Evolutionary conservation across 2,888 invertebrate species (phyloP), one percentile per base, ranked within the genome.

Genomic region (Drosophila antonietae): DNA sequence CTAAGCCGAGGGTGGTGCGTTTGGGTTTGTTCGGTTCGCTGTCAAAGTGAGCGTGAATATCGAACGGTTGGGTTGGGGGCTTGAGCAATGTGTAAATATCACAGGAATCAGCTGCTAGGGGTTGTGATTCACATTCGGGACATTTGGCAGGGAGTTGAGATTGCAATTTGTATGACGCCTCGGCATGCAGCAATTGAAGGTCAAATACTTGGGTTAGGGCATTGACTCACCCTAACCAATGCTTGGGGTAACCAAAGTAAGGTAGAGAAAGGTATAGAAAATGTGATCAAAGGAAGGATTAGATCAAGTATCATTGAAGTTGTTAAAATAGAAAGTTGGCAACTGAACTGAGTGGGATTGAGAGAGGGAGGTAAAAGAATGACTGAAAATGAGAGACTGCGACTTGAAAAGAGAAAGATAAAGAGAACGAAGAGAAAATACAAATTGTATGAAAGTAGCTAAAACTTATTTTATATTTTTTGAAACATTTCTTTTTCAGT

Each of bases 41-140:
- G 73, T 78, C 71, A 88, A 84, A 88, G 82, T 83, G 82, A 81
- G 83, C 88, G 82, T 88, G 73, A 84, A 72, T 62, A 59, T 51
- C 57, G 57, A 44, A 33, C 33, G 31, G 28, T 5, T 28, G 28
- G 28, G 28, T 6, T 28, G 28, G 28, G 49, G 59, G 23, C 59
- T 28, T 28, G 39, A 65, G 55, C 47, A 35, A 55, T 63, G 49
- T 33, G 43, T 51, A 51, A 41, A 8, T 55, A 37, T 49, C 35
- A 35, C 47, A 51, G 62, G 66, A 71, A 69, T 75, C 70, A 61
- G 43, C 43, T 12, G 33, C 14, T 2, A 39, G 46, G 41, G 52
- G 44, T 18, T 57, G 55, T 8, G 20, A 46, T 8, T 18, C 18
- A 18, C 12, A 44, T 44, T 44, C n/a, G 44, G 37, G n/a, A 39